Base-by-base conservation (phyloP, 2,113 vertebrate species). In the Scolopax mira region DNA sequence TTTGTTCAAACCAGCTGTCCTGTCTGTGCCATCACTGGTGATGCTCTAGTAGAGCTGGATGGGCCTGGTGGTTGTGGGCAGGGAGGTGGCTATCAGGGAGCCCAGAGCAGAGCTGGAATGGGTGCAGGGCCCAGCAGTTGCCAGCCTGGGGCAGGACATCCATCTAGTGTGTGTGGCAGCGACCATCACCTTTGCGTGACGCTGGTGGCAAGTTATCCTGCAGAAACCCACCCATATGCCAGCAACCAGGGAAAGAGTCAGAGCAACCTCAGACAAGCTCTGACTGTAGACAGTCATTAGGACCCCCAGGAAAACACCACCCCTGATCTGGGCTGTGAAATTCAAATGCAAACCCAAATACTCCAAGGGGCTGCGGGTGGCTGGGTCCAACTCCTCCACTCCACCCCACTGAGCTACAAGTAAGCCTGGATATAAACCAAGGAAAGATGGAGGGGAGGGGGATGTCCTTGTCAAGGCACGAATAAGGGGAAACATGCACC, bases 131-230 rank as follows among this genome's bases (percentile, higher is more conserved):
- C 39, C 33, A 3, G 61, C 6, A 4, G 37, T 31, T 3, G 5
- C 48, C 5, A 1, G 30, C 31, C 7, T 5, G 48, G 48, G 24
- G 31, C 18, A 4, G 48, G 37, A 42, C 37, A 49, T 37, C 51
- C 25, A 21, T 25, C 78, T 46, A 12, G 33, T 4, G 62, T 5
- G 12, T 3, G 4, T 6, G 21, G 41, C 49, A 30, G 51, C 1
- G 2, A 46, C 39, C 2, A 3, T 24, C 51, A 19, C 61, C 23
- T 17, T n/a, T 10, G 51, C 12, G 1, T 23, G n/a, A 31, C 1
- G 4, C 15, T 4, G 8, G 52, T 10, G 33, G n/a, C 22, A 39
- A n/a, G 5, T 16, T 16, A 27, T 37, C 27, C 27, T 9, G 22
- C 17, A 48, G 52, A 58, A 33, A 54, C 24, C 49, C 61, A 17